Base-by-base conservation (phyloP, 2,113 vertebrate genomes). In the Sorex fumeus region DNA sequence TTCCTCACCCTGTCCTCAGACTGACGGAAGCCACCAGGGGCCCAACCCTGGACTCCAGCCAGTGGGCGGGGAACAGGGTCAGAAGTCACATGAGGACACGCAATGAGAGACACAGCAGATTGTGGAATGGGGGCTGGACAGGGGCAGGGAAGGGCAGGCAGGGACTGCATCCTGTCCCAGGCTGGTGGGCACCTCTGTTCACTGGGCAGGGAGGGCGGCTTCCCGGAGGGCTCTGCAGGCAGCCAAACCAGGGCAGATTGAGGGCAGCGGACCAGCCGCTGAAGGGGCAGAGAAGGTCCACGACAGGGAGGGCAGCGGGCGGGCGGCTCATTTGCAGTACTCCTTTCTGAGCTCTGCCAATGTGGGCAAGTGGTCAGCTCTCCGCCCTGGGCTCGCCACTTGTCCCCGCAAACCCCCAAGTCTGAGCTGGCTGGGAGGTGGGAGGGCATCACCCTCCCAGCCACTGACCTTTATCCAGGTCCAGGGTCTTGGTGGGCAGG, bases 381-480 rank as follows among this genome's bases (percentile, higher is more conserved):
- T 50, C 47, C 9, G 9, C 47, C 47, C 40, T 40, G 6, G 47
- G 47, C 47, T 10, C 47, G 10, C 10, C 47, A 50, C 47, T 50
- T 50, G 47, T 40, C 6, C 47, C 47, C 47, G 9, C 47, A 50
- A 9, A 13, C 47, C 47, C 47, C 47, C 13, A 9, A 50, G 10
- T 50, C 13, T 2, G 47, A 50, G 47, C 47, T 13, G 47, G 47
- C 9, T 62, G 15, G 60, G 60, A 23, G 25, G 60, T 19, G 60
- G 60, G 19, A 62, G 60, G 25, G 6, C 60, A 23, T 6, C 19
- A 62, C 19, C 60, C 25, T 19, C 40, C 40, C 10, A 62, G 50
- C 76, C 60, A 8, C 95, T 98, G 97, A 99, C 99, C 99, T 98
- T 98, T 98, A 97, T 99, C 99, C 94, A 99, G 97, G 96, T 99